phyloP scores from a whole-genome alignment of 30 jellyfish, hydroid and myxozoan species.

The Euphysa ruthae region DNA sequence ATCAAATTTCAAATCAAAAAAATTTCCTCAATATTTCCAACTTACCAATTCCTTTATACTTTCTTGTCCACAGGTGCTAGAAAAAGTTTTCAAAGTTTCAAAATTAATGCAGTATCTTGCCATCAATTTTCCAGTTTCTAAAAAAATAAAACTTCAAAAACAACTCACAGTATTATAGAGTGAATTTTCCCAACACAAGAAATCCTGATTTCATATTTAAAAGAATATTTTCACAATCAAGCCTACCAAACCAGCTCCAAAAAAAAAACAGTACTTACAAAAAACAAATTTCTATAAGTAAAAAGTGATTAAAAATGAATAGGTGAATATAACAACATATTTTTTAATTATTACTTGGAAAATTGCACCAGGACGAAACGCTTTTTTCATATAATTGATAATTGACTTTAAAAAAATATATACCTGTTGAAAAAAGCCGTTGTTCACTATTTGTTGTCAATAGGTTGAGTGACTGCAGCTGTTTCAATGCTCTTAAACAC shows the following conservation, averaged over 20 bases:
- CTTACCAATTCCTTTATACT: constrained; percentile 71
- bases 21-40: too few species aligned
- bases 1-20: neutral
- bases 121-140: constrained; percentile 83
- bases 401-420: neutral
- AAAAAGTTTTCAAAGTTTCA: constrained; percentile 65
- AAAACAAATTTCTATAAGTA: too few species aligned
- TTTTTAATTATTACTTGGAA: too few species aligned
- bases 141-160: neutral
- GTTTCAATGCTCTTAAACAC: constrained; percentile 76
- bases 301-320: too few species aligned
- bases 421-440: constrained; percentile 77
- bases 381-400: too few species aligned
- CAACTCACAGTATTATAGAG: neutral
- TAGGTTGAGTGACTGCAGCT: constrained; percentile 57
- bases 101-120: constrained; percentile 89
- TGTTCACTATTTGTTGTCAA: constrained; percentile 34
- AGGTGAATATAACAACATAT: too few species aligned
- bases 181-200: too few species aligned
- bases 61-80: constrained; percentile 59
- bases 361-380: too few species aligned
- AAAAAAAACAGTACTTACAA: too few species aligned
- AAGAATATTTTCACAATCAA: too few species aligned
- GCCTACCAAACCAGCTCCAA: too few species aligned
- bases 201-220: too few species aligned